A percentile compares a stretch with the other conserved stretches of the same genome.
Conservation (phyloP, 2,888 invertebrate species). For the Clistopyga incitator region DNA sequence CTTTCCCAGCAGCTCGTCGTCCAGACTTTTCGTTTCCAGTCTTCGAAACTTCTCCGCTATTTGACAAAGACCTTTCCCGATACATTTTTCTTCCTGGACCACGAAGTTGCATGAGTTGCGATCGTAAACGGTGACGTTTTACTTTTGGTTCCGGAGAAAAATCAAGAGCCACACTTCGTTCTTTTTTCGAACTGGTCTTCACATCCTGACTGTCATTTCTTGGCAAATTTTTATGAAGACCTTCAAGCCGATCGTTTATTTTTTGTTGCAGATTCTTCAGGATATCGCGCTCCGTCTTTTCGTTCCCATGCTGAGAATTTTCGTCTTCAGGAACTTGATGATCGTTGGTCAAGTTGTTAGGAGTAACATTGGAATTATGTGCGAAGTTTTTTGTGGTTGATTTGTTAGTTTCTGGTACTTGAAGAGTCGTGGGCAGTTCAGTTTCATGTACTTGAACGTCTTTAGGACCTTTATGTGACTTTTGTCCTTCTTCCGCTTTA, state of each 20-base stretch:
- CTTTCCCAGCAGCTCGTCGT: constrained; percentile 1
- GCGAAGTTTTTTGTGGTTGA: constrained; percentile 2
- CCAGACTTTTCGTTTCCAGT: constrained; percentile 9
- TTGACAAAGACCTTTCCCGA: constrained; percentile 18
- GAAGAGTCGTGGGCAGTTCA: neutral
- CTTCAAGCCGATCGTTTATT: constrained; percentile 11
- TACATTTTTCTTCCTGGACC: constrained; percentile 31
- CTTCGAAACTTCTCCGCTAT: constrained; percentile 11
- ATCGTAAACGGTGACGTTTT: constrained; percentile 37
- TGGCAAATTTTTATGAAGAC: neutral
- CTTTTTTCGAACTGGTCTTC: neutral
- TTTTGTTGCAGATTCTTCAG: constrained; percentile 24
- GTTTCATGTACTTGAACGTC: neutral
- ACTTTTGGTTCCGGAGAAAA: constrained; percentile 16
- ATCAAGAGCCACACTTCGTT: constrained; percentile 19
- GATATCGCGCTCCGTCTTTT: neutral
- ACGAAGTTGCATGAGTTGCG: neutral
- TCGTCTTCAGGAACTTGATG: neutral
- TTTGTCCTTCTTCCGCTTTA: neutral
- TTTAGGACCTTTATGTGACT: neutral
- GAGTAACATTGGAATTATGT: neutral
- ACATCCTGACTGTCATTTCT: neutral
- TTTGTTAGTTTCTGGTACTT: neutral
- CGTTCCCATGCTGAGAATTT: neutral
- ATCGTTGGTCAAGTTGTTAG: neutral